phyloP scores from a whole-genome alignment of 2,888 invertebrate species.

The Conus canariensis region DNA sequence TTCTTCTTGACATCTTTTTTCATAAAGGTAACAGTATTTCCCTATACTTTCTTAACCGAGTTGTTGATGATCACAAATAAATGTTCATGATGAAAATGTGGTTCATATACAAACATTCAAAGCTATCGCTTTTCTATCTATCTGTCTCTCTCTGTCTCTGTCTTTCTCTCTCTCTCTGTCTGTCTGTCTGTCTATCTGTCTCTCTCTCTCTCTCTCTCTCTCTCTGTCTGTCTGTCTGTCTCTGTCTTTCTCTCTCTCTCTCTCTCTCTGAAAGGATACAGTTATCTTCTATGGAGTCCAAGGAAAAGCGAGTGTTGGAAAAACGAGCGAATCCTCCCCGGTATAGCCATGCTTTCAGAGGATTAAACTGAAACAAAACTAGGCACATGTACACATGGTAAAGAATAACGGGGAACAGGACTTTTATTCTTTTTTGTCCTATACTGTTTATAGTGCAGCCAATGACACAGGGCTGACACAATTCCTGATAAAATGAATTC shows the following conservation, averaged over 20 bases:
- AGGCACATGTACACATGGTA: neutral
- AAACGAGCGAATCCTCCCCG: slow-evolving; percentile 84
- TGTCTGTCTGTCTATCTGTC: no score
- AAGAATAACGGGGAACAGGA: neutral
- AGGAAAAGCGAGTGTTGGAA: slow-evolving; percentile 82
- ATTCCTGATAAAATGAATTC: no score
- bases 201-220: neutral
- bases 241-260: neutral
- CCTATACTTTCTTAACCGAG: no score
- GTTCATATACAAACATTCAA: no score
- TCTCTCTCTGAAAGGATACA: slow-evolving; percentile 76
- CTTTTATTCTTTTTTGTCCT: no score
- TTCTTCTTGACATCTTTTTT: no score
- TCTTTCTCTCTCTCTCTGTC: neutral
- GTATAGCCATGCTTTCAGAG: slow-evolving; percentile 82
- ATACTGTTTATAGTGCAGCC: no score
- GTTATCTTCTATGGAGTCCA: slow-evolving; percentile 82
- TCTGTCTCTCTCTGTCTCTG: neutral
- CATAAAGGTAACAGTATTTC: no score
- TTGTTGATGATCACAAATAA: no score
- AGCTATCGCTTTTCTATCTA: no score
- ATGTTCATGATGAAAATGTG: no score
- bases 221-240: neutral
- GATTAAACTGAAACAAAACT: slow-evolving; percentile 76
- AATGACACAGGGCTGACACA: no score